Conservation (phyloP, 2,888 invertebrate genomes). For the Lepidochitona cinerea region DNA sequence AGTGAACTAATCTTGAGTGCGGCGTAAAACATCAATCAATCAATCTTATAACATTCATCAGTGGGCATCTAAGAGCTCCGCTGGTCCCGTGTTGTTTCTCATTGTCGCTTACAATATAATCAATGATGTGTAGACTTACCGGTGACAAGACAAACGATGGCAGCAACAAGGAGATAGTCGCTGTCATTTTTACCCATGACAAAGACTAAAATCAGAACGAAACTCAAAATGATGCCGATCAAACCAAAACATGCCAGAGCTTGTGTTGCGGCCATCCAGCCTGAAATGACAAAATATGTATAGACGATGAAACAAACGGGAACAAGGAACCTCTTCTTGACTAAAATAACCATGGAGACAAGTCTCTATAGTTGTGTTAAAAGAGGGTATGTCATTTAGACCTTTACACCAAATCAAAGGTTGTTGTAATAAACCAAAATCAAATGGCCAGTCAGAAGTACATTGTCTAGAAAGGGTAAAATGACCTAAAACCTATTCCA, state of each 20-base stretch:
- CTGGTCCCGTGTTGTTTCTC: background rate
- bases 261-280: slow-evolving; percentile 43
- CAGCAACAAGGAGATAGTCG: slow-evolving; percentile 38
- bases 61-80: background rate
- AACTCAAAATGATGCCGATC: slow-evolving; percentile 38
- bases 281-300: too few relatives aligned
- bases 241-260: slow-evolving; percentile 43
- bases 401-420: too few relatives aligned
- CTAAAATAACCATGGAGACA: too few relatives aligned
- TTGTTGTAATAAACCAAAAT: too few relatives aligned
- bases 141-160: slow-evolving; percentile 38
- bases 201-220: slow-evolving; percentile 35
- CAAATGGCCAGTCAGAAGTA: too few relatives aligned
- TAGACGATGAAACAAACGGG: too few relatives aligned
- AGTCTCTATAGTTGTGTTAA: too few relatives aligned
- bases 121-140: slow-evolving; percentile 23
- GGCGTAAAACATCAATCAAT: background rate
- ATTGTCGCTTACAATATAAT: background rate
- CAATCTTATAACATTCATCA: background rate
- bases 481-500: too few relatives aligned
- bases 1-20: background rate
- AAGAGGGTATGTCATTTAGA: too few relatives aligned
- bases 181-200: slow-evolving; percentile 39
- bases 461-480: too few relatives aligned
- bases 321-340: too few relatives aligned